Evolutionary conservation across 2,888 invertebrate genomes (phyloP).

Genomic region (Cordylochernes scorpioides): DNA sequence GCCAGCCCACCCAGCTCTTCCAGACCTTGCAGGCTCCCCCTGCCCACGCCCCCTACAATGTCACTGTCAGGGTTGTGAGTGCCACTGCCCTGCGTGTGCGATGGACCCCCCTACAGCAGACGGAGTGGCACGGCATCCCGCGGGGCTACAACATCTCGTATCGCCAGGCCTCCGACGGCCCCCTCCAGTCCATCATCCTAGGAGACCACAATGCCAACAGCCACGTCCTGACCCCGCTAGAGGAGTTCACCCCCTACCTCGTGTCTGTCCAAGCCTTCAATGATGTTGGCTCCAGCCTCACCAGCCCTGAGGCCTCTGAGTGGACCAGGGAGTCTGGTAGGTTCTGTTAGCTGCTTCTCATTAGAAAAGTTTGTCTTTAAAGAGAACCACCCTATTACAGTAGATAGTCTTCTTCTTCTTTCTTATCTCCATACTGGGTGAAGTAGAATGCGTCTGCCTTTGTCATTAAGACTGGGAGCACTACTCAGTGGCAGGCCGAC

Average conservation of each 20-base stretch:
- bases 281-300: conserved; percentile 55
- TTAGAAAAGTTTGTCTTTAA: no score
- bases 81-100: conserved; percentile 71
- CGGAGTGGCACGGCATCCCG: conserved; percentile 90
- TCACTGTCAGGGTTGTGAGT: conserved; percentile 81
- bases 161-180: conserved; percentile 25
- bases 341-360: no score
- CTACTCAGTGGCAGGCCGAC: no score
- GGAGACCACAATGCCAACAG: conserved; percentile 73
- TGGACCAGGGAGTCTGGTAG: conserved; percentile 70
- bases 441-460: no score
- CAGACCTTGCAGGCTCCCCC: conserved; percentile 89
- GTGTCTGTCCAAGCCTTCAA: conserved; percentile 68
- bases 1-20: conserved; percentile 73
- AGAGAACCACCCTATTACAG: no score
- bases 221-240: conserved; percentile 50
- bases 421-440: no score
- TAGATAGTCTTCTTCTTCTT: no score
- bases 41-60: conserved; percentile 69
- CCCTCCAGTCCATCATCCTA: conserved; percentile 15
- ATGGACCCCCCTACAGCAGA: conserved; percentile 88
- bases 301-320: conserved; percentile 54
- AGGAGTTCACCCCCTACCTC: conserved; percentile 72
- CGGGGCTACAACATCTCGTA: conserved; percentile 76
- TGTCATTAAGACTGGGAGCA: no score